phyloP scores from a whole-genome alignment of 2,888 invertebrate species.

The Cosmia trapezina region DNA sequence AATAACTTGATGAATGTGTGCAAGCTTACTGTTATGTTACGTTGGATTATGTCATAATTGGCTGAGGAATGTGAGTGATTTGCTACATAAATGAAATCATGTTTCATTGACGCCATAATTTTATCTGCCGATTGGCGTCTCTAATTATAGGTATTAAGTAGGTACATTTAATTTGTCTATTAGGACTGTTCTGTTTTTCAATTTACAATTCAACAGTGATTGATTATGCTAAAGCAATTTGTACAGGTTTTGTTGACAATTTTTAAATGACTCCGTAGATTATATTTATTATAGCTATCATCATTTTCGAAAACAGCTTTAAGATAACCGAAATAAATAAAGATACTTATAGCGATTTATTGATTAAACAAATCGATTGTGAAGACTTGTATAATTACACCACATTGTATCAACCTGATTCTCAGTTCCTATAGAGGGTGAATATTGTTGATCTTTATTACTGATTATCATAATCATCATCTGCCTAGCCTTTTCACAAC shows the following conservation, averaged over 20 bases:
- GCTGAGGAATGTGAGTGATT: constrained; percentile 47
- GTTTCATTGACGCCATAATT: constrained; percentile 20
- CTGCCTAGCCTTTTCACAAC: no score
- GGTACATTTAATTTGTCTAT: constrained; percentile 2
- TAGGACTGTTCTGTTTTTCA: constrained; percentile 2
- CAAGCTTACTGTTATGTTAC: constrained; percentile 59
- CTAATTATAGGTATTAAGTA: not conserved
- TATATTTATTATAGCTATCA: not conserved
- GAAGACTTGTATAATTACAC: not conserved
- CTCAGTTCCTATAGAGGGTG: not conserved
- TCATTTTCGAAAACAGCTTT: not conserved
- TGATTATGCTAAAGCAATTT: constrained; percentile 4
- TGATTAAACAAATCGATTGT: not conserved
- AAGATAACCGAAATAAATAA: not conserved
- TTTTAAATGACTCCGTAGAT: not conserved
- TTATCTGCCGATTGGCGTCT: constrained; percentile 5
- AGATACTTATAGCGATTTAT: not conserved
- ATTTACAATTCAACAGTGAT: constrained; percentile 13
- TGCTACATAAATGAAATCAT: constrained; percentile 29
- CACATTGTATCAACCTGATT: not conserved
- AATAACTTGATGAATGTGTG: constrained; percentile 65
- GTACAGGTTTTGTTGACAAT: not conserved
- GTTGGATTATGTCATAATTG: constrained; percentile 68
- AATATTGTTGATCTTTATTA: not conserved
- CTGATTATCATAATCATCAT: not conserved